Conservation (phyloP, 2,113 vertebrate species). For the Cromileptes altivelis region DNA sequence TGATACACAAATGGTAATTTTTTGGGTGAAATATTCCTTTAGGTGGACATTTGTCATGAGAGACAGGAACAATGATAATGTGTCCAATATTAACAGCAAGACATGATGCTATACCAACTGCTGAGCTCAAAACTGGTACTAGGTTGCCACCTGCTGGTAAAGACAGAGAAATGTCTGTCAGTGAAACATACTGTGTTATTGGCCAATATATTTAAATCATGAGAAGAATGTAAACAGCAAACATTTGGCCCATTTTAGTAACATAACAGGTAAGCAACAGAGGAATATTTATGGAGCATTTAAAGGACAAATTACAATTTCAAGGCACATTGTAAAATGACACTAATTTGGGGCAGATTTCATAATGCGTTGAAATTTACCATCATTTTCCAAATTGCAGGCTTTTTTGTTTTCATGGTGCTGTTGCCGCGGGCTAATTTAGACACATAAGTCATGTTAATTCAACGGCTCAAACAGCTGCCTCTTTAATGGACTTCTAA, state of each 20-base stretch:
- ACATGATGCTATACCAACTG: background rate
- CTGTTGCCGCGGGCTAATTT: slow-evolving; percentile 45
- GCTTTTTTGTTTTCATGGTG: background rate
- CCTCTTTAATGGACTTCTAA: slow-evolving; percentile 54
- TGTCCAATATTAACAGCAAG: background rate
- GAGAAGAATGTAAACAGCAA: slow-evolving; percentile 28
- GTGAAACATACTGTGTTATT: background rate
- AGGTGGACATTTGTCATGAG: background rate
- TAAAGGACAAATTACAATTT: background rate
- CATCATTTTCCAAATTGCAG: slow-evolving; percentile 35
- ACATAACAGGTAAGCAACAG: slow-evolving; percentile 5
- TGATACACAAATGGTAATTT: too few species aligned
- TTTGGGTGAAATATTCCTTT: too few species aligned
- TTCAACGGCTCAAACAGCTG: slow-evolving; percentile 51
- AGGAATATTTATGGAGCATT: background rate
- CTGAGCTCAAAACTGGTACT: background rate
- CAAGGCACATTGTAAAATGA: background rate
- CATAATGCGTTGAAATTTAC: slow-evolving; percentile 25
- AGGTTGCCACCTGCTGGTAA: slow-evolving; percentile 55
- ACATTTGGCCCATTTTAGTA: slow-evolving; percentile 11
- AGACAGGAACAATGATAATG: background rate
- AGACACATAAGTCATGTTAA: slow-evolving; percentile 55
- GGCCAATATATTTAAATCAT: slow-evolving; percentile 1
- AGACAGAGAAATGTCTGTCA: background rate
- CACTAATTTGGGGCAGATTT: slow-evolving; percentile 8